phyloP scores from a whole-genome alignment of 2,797 vertebrate species.

The Odontamblyopus lacepedii region DNA sequence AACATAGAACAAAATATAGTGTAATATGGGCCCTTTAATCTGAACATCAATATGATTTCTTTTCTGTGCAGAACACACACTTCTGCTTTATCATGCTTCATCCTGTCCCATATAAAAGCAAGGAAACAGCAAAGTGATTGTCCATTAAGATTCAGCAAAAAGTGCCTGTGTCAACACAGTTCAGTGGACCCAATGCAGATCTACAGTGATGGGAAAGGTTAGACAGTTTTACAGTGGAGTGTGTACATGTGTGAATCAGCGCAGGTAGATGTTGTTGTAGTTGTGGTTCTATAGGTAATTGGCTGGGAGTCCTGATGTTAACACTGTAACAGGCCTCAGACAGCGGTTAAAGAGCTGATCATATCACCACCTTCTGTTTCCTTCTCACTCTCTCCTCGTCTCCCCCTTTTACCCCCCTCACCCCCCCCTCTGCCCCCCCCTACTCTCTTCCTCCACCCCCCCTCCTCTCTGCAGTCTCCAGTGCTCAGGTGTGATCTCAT shows the following conservation, averaged over 20 bases:
- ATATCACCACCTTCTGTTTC: slow-evolving; percentile 84
- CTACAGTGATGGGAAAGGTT: slow-evolving; percentile 1
- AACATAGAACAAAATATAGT: too few species aligned
- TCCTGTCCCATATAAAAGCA: background rate
- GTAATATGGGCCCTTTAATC: background rate
- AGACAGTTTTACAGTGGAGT: background rate
- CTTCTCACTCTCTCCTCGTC: slow-evolving; percentile 38
- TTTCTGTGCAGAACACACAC: background rate
- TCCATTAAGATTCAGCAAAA: background rate
- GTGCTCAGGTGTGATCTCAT: slow-evolving; percentile 92
- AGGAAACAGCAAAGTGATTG: background rate
- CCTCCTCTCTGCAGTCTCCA: slow-evolving; percentile 63
- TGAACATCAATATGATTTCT: background rate
- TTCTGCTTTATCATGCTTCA: background rate
- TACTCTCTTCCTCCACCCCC: background rate
- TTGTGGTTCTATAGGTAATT: slow-evolving; percentile 71
- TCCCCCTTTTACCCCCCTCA: slow-evolving; percentile 11
- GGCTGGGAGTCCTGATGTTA: slow-evolving; percentile 74
- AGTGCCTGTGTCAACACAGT: background rate
- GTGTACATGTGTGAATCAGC: slow-evolving; percentile 21
- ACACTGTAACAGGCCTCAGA: slow-evolving; percentile 83
- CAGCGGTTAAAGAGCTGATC: slow-evolving; percentile 88
- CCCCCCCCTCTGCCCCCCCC: background rate
- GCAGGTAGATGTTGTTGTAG: slow-evolving; percentile 33
- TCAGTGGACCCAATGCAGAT: background rate